These are phyloP conservation scores for Tympanoctomys barrerae DNA, from an alignment of 2,797 vertebrate species.

Conservation along the genomic window DNA sequence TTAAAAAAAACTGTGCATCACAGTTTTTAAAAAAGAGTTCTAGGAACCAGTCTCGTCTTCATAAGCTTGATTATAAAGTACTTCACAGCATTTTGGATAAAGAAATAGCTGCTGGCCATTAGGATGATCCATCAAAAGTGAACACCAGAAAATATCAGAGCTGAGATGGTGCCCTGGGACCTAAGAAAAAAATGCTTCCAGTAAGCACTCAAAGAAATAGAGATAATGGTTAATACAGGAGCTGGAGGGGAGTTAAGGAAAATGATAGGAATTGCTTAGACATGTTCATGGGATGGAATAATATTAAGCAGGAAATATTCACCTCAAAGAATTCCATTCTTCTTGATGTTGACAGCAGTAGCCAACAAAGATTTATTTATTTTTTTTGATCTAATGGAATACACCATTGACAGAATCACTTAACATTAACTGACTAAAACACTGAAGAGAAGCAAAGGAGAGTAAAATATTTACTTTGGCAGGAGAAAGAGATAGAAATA, in stretches of 20 bases:
- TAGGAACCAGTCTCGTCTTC: not conserved
- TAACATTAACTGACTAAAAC: slow-evolving; percentile 54
- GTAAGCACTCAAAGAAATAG: slow-evolving; percentile 34
- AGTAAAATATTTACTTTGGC: slow-evolving; percentile 62
- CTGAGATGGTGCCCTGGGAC: slow-evolving; percentile 40
- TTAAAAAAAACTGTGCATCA: not conserved
- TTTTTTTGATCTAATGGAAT: slow-evolving; percentile 54
- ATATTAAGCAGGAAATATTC: slow-evolving; percentile 13
- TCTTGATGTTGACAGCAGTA: slow-evolving; percentile 56
- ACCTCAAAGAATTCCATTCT: slow-evolving; percentile 35
- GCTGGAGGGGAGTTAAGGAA: slow-evolving; percentile 45
- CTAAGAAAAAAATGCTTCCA: slow-evolving; percentile 45
- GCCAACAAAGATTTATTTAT: not conserved
- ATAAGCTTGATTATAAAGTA: not conserved
- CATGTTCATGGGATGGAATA: not conserved
- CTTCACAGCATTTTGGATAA: not conserved
- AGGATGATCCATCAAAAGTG: not conserved
- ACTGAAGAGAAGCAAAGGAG: slow-evolving; percentile 56
- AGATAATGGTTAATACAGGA: slow-evolving; percentile 30
- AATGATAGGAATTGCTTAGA: slow-evolving; percentile 65
- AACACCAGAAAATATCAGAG: not conserved
- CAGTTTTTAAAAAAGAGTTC: slow-evolving; percentile 30
- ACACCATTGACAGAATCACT: slow-evolving; percentile 60
- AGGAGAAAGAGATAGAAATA: slow-evolving; percentile 38
- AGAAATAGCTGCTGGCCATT: not conserved